Base-by-base conservation (phyloP, 2,888 invertebrate species). In the Trypoxylon attenuatum region DNA sequence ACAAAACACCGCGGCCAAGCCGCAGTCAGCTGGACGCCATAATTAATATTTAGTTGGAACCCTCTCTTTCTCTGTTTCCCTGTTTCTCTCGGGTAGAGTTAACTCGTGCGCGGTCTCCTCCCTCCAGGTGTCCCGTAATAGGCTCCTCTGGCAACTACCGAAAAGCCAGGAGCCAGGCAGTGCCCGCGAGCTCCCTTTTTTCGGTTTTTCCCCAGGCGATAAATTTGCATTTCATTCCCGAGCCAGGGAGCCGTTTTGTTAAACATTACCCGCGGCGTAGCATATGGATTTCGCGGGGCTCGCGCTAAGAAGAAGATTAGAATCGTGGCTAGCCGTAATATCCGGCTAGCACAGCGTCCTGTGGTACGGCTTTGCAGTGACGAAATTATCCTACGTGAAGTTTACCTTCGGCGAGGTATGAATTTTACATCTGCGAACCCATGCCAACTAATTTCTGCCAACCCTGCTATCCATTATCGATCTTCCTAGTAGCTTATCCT, bases 1-100 rank as follows among this genome's bases (percentile, higher is more conserved):
- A 78, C 75, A 76, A 76, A 73, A 74, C 72, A 72, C n/a, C n/a
- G 52, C 55, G 55, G 63, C 69, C 75, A 52, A 56, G 53, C 70
- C 61, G 59, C 54, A 63, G 58, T 63, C 65, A 49, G 58, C 52
- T 55, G 68, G 58, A 73, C 60, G 73, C 73, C 69, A 75, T 82
- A 82, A 82, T 82, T 82, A 82, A 82, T 81, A 82, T 81, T 80
- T 82, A 77, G 69, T 69, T 79, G 77, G 79, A 81, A 78, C 76
- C 75, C 64, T 59, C 63, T 62, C 61, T 29, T 42, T 33, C 42
- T 16, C 41, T 55, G 27, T 46, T 46, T 43, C 41, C 64, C 62
- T 67, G 63, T 59, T 69, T 62, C 67, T 29, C 54, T 62, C 67
- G 58, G 66, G 49, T 23, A 64, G 27, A 41, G 33, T 33, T 50